Evolutionary conservation across 2,797 vertebrate genomes (phyloP).

Genomic region (Pseudochirops corinnae): DNA sequence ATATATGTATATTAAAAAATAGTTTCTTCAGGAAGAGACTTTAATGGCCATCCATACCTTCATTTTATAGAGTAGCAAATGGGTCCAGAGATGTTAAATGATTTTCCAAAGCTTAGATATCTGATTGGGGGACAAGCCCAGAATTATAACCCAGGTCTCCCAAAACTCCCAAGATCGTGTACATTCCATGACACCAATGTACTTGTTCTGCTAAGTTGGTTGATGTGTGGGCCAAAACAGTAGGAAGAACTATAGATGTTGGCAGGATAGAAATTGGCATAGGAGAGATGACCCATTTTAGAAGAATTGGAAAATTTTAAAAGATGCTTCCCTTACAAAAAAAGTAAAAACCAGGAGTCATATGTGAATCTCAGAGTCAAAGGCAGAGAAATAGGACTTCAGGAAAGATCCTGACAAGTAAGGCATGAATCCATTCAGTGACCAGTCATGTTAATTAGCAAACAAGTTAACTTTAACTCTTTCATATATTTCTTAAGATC

Average conservation of each 20-base stretch:
- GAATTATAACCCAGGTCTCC: background rate
- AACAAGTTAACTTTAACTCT: background rate
- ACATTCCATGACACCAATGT: background rate
- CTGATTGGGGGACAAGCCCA: background rate
- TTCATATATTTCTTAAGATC: background rate
- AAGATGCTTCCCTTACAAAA: background rate
- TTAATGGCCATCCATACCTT: background rate
- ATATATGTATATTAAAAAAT: background rate
- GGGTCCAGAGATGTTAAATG: background rate
- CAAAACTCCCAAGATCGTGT: background rate
- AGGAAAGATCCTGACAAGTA: background rate
- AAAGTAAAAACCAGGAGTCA: background rate
- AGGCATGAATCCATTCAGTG: background rate
- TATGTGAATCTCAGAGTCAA: background rate
- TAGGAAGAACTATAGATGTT: background rate
- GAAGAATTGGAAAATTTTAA: conserved; percentile 5
- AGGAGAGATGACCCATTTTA: background rate
- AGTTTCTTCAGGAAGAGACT: background rate
- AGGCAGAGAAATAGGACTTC: background rate
- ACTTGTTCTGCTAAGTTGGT: background rate
- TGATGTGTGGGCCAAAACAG: background rate
- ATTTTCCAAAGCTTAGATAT: background rate
- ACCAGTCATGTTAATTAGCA: background rate
- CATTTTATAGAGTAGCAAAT: background rate
- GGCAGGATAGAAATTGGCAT: background rate